These are phyloP conservation scores for Gila robusta DNA, from an alignment of 2,797 vertebrate genomes.

Conservation along the genomic window DNA sequence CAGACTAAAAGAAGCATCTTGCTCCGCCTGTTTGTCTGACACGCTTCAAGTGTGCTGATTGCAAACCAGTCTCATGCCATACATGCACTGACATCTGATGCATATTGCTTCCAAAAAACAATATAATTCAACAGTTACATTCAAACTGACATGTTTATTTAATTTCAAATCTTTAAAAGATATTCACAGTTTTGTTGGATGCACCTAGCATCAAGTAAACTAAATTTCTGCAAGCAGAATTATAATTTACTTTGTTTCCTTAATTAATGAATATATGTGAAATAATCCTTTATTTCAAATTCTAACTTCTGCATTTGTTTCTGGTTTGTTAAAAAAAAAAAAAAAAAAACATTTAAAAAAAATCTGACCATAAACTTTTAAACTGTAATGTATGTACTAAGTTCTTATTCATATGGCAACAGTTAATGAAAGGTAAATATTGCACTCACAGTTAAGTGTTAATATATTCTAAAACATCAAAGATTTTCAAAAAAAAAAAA, in stretches of 20 bases:
- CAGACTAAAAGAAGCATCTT: slow-evolving; percentile 28
- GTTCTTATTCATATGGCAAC: neutral
- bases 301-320: neutral
- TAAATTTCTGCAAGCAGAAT: neutral
- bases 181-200: neutral
- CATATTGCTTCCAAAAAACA: neutral
- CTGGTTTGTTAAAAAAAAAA: neutral
- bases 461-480: neutral
- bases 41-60: slow-evolving; percentile 7
- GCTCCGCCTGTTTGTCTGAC: slow-evolving; percentile 28
- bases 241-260: neutral
- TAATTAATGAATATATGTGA: neutral
- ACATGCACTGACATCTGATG: neutral
- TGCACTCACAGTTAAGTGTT: neutral
- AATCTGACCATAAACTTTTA: too few relatives aligned
- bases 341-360: too few relatives aligned
- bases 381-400: neutral
- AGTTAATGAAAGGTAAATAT: neutral
- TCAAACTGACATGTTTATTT: neutral
- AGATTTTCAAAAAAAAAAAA: neutral
- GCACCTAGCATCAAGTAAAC: neutral
- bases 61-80: neutral
- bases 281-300: neutral
- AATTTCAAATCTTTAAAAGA: neutral
- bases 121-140: neutral